phyloP scores from a whole-genome alignment of 2,888 invertebrate genomes.

The Brachyptera risi region DNA sequence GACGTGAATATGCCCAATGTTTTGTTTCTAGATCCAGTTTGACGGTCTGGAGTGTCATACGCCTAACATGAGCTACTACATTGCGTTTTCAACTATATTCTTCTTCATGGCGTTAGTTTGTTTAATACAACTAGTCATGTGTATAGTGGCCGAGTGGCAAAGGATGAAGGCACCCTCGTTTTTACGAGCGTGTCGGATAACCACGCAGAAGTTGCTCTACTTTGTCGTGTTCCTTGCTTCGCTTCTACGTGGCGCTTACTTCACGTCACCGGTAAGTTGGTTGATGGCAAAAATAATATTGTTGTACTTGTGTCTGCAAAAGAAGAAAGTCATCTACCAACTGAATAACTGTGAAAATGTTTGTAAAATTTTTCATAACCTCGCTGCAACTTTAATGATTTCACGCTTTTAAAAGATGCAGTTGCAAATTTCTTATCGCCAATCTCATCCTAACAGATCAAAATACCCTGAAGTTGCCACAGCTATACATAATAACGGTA shows the following conservation, averaged over 20 bases:
- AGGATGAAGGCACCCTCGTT: conserved; percentile 79
- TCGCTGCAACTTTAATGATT: too few relatives aligned
- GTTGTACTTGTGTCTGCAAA: too few relatives aligned
- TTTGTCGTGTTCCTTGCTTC: conserved; percentile 83
- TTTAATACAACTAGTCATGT: conserved; percentile 77
- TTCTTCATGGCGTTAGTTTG: conserved; percentile 80
- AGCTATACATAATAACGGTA: too few relatives aligned
- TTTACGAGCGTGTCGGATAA: conserved; percentile 76
- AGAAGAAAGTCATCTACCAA: too few relatives aligned
- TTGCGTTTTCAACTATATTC: conserved; percentile 61
- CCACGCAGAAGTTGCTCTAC: conserved; percentile 86
- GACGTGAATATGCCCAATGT: too few relatives aligned
- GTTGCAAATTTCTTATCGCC: too few relatives aligned
- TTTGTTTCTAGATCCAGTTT: conserved; percentile 67
- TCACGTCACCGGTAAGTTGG: conserved; percentile 76
- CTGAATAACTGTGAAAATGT: too few relatives aligned
- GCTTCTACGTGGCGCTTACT: conserved; percentile 80
- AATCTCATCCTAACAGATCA: too few relatives aligned
- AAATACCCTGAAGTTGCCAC: too few relatives aligned
- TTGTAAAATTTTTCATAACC: too few relatives aligned
- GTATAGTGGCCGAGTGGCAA: conserved; percentile 76
- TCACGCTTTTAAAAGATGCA: too few relatives aligned
- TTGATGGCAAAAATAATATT: too few relatives aligned
- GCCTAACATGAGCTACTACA: conserved; percentile 75
- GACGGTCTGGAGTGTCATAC: conserved; percentile 79